Evolutionary conservation across 1,140 invertebrate species (phyloP).

Genomic region (Drosophila sturtevanti): DNA sequence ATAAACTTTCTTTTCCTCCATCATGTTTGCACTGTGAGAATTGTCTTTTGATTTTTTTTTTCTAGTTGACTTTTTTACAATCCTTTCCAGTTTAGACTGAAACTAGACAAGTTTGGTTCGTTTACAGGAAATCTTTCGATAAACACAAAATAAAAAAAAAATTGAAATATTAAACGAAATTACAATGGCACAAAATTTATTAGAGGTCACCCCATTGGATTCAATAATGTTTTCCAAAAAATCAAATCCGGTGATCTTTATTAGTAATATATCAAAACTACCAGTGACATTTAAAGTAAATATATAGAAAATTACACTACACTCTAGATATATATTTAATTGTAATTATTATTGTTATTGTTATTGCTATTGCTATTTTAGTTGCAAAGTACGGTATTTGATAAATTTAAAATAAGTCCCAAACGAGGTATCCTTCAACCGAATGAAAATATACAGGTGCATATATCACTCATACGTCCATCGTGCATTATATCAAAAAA

Average conservation of each 20-base stretch:
- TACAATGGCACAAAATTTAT: neutral
- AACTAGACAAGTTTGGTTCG: no score
- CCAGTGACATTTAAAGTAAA: conserved; percentile 41
- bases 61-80: no score
- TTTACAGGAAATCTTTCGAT: no score
- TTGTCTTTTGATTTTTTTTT: no score
- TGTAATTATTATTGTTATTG: no score
- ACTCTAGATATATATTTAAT: no score
- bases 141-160: neutral
- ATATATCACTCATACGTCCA: conserved; percentile 10
- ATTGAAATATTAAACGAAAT: neutral
- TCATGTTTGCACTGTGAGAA: no score
- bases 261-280: conserved; percentile 6
- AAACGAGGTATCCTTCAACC: conserved; percentile 30
- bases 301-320: no score
- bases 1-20: no score
- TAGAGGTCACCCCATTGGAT: conserved; percentile 8
- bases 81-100: no score
- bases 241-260: neutral
- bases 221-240: conserved; percentile 16
- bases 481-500: conserved; percentile 28
- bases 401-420: conserved; percentile 31
- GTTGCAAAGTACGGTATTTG: conserved; percentile 30
- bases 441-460: neutral
- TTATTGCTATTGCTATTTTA: neutral